Evolutionary conservation across 2,888 invertebrate genomes (phyloP).

Genomic region (Clepsis dumicolana): DNA sequence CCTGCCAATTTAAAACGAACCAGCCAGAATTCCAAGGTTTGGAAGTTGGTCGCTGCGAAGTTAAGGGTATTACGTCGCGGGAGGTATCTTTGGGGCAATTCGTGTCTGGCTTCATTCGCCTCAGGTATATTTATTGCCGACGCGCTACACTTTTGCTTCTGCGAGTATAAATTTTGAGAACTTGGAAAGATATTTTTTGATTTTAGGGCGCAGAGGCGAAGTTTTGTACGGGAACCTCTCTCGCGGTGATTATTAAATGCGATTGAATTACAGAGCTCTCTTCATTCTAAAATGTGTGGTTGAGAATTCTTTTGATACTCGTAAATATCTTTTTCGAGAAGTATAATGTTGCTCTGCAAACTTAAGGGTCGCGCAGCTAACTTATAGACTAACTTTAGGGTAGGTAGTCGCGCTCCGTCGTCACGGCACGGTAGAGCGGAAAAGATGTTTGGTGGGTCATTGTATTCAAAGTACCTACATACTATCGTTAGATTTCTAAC

Average conservation of each 20-base stretch:
- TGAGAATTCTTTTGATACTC: constrained; percentile 10
- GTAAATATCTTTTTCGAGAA: constrained; percentile 17
- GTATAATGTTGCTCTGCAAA: constrained; percentile 33
- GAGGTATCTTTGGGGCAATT: constrained; percentile 26
- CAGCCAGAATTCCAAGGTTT: constrained; percentile 34
- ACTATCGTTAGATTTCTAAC: neutral
- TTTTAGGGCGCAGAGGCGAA: constrained; percentile 21
- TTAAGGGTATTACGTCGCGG: constrained; percentile 26
- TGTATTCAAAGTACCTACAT: neutral
- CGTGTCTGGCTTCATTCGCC: constrained; percentile 27
- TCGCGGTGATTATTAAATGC: constrained; percentile 27
- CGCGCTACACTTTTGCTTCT: constrained; percentile 33
- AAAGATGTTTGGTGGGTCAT: constrained; percentile 18
- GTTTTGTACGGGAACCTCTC: constrained; percentile 17
- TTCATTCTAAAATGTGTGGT: constrained; percentile 25
- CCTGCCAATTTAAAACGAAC: constrained; percentile 47
- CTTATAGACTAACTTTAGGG: constrained; percentile 36
- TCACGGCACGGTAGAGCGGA: neutral
- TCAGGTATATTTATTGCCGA: constrained; percentile 42
- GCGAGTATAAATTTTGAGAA: constrained; percentile 40
- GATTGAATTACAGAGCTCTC: constrained; percentile 23
- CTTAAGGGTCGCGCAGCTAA: constrained; percentile 32
- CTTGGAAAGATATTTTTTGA: constrained; percentile 36
- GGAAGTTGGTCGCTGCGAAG: constrained; percentile 31
- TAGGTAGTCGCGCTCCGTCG: constrained; percentile 22